A percentile compares a stretch with the other conserved stretches of the same genome.
Evolutionary conservation across 2,797 vertebrate genomes (phyloP).

Genomic region (Malurus splendens): DNA sequence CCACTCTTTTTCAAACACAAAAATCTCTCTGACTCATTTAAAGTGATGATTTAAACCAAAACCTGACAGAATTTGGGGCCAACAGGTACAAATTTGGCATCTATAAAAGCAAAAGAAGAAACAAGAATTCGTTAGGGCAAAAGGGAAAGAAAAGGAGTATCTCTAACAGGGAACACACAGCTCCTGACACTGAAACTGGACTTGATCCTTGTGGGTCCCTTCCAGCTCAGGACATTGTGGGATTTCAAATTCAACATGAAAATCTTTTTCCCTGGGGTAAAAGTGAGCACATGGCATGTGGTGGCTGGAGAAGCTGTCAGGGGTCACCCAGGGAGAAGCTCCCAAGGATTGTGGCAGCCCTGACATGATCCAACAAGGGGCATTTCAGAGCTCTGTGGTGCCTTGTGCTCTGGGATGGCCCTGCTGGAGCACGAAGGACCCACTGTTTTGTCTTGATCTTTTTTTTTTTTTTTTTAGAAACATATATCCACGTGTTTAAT

Average conservation of each 20-base stretch:
- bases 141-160: neutral
- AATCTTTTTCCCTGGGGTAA: rapidly evolving
- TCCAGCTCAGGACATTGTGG: neutral
- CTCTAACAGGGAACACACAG: neutral
- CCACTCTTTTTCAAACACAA: neutral
- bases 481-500: neutral
- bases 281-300: neutral
- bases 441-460: neutral
- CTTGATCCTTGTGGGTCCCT: neutral
- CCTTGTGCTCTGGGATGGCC: neutral
- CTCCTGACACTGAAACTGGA: neutral
- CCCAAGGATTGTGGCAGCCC: neutral
- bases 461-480: neutral
- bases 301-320: neutral
- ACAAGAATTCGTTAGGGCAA: neutral
- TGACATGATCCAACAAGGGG: no score
- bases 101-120: neutral
- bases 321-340: neutral
- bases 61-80: neutral
- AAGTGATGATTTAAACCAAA: neutral
- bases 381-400: neutral
- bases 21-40: neutral
- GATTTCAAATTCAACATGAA: neutral
- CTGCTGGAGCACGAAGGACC: neutral
- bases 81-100: neutral